Evolutionary conservation across 2,888 invertebrate species (phyloP), one percentile per base, ranked within the genome.

Genomic region (Petrolisthes cinctipes): DNA sequence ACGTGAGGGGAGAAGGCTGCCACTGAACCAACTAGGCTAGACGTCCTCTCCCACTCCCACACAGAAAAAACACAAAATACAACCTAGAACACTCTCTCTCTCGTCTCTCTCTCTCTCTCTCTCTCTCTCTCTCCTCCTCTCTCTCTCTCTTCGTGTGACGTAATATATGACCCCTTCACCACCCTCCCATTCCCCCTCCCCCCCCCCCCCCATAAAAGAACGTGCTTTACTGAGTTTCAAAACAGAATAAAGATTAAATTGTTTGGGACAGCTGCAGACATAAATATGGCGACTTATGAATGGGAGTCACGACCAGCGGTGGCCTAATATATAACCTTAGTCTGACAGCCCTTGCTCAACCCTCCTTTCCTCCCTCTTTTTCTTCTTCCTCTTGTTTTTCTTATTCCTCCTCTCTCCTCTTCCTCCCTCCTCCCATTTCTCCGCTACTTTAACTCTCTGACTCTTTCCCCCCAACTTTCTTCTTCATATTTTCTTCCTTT

Each of bases 211-310:
- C 37, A 37, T 37, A 71, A 71, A 71, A 71, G 71, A 71, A 71
- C 71, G 71, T 71, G 71, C 71, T 20, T n/a, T 71, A 71, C 71
- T 2, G 20, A 71, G 71, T 71, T 71, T 71, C 71, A 71, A 71
- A 71, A 71, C 71, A 71, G 71, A 71, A 71, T 71, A 71, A 71
- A 71, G 71, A 71, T 71, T 71, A 71, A 71, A 71, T 71, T 71
- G 71, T 71, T 71, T 71, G 71, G 71, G 71, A 71, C 71, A 71
- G 71, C 71, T 71, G 71, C 71, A 71, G n/a, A 20, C 71, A 71
- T 71, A 71, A 71, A 71, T 71, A 71, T 71, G n/a, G 20, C 71
- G 20, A 71, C 71, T 71, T 71, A 71, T 71, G 71, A 71, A 71
- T 71, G 71, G 71, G 71, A 11, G n/a, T 17, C 71, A 71, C 71